A percentile compares a stretch with the other conserved stretches of the same genome.
Evolutionary conservation across 2,797 vertebrate genomes (phyloP).

Genomic region (Neosilurus hyrtlii): DNA sequence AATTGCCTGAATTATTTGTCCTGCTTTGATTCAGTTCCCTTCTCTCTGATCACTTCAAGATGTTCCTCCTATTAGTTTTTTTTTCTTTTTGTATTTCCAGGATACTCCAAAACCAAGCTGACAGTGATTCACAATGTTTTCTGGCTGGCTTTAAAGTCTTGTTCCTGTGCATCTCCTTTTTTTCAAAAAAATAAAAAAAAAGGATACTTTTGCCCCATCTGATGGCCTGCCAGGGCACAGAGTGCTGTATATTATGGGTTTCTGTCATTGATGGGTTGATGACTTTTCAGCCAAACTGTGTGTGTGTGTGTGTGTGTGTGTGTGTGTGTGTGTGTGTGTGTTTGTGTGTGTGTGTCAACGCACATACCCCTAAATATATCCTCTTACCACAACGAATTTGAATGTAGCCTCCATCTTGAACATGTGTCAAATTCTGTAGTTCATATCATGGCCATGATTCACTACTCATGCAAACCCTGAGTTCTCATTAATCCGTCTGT

Average conservation of each 20-base stretch:
- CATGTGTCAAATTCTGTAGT: conserved; percentile 21
- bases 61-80: conserved; percentile 56
- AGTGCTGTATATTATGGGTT: conserved; percentile 55
- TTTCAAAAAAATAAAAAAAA: conserved; percentile 52
- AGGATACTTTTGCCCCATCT: conserved; percentile 61
- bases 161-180: conserved; percentile 56
- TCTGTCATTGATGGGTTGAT: conserved; percentile 60
- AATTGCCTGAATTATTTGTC: conserved; percentile 61
- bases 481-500: conserved; percentile 27
- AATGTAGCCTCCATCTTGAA: neutral
- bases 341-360: neutral
- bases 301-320: neutral
- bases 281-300: conserved; percentile 49
- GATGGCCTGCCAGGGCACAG: conserved; percentile 58
- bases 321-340: too few species aligned
- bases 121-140: conserved; percentile 71
- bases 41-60: conserved; percentile 71
- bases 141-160: conserved; percentile 60
- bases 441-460: conserved; percentile 16
- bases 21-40: conserved; percentile 66
- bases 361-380: neutral
- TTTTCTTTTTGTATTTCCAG: conserved; percentile 46
- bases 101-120: conserved; percentile 61
- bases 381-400: conserved; percentile 5
- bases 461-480: neutral